Evolutionary conservation across 2,888 invertebrate genomes (phyloP).

Genomic region (Rhorus exstirpatorius): DNA sequence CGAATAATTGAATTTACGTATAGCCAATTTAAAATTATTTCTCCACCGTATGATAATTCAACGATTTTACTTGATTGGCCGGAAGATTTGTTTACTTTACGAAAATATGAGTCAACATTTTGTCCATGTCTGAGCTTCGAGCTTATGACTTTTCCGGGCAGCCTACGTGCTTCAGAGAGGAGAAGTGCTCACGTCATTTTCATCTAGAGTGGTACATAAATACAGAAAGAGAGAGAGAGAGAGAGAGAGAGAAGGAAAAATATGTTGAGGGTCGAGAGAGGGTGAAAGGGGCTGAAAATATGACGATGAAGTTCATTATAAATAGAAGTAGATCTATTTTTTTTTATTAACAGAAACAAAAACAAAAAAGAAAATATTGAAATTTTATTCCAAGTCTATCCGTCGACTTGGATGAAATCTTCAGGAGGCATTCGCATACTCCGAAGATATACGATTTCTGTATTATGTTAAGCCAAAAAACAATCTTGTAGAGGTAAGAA

Average conservation of each 20-base stretch:
- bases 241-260: slow-evolving; percentile 20
- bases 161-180: slow-evolving; percentile 51
- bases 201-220: slow-evolving; percentile 51
- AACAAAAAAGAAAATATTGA: not conserved
- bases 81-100: too few species aligned
- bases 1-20: not conserved
- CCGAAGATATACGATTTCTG: not conserved
- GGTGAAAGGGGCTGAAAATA: slow-evolving; percentile 8
- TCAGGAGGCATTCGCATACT: not conserved
- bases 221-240: too few species aligned
- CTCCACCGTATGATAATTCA: too few species aligned
- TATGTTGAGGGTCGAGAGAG: slow-evolving; percentile 10
- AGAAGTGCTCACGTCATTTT: slow-evolving; percentile 50
- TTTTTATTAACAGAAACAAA: not conserved
- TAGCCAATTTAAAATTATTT: too few species aligned
- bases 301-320: slow-evolving; percentile 10
- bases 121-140: slow-evolving; percentile 50
- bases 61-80: not conserved
- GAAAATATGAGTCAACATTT: slow-evolving; percentile 47
- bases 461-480: not conserved
- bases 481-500: not conserved
- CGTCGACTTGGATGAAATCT: not conserved
- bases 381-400: not conserved
- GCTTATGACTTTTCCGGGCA: slow-evolving; percentile 29
- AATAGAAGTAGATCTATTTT: not conserved